Percentiles rank a stretch among this genome's conserved stretches.
phyloP scores from a whole-genome alignment of 2,797 vertebrate species.

The Myoxocephalus aenaeus region DNA sequence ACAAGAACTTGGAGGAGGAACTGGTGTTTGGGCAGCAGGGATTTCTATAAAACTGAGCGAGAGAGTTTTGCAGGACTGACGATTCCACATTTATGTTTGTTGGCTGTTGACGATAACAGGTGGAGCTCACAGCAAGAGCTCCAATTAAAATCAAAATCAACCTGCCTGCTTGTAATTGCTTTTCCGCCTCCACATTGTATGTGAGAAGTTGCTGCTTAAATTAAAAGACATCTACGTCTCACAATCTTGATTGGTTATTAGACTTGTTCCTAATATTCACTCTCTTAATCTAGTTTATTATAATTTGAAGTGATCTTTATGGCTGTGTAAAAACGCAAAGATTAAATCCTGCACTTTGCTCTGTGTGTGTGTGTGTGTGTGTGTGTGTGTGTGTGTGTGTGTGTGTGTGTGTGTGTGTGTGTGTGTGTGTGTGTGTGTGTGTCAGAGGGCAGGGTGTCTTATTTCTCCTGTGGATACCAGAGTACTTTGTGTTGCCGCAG shows the following conservation, averaged over 20 bases:
- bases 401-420: conserved; percentile 16
- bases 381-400: conserved; percentile 19
- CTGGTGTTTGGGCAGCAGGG: conserved; percentile 54
- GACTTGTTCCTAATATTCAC: conserved; percentile 36
- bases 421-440: conserved; percentile 1
- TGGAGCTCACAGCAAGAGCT: conserved; percentile 74
- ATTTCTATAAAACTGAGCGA: conserved; percentile 51
- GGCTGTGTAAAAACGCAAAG: conserved; percentile 26
- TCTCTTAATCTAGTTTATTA: conserved; percentile 50
- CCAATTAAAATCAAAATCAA: conserved; percentile 81
- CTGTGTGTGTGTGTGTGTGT: neutral
- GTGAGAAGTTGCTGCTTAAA: conserved; percentile 47
- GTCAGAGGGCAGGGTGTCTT: conserved; percentile 43
- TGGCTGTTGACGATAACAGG: conserved; percentile 78
- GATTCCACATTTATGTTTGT: conserved; percentile 64
- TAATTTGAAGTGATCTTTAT: conserved; percentile 48
- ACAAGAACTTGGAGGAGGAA: conserved; percentile 38
- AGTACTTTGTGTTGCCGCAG: conserved; percentile 70
- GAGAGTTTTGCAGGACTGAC: conserved; percentile 53
- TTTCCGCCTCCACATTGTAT: conserved; percentile 57
- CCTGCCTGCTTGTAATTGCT: conserved; percentile 75
- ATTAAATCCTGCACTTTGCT: conserved; percentile 29
- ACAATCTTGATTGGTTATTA: conserved; percentile 49
- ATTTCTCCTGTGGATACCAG: conserved; percentile 67
- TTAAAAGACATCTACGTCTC: conserved; percentile 57